Percentiles rank a stretch among this genome's conserved stretches.
These are phyloP conservation scores for Macquaria australasica DNA, from an alignment of 2,113 vertebrate species.

Conservation along the genomic window DNA sequence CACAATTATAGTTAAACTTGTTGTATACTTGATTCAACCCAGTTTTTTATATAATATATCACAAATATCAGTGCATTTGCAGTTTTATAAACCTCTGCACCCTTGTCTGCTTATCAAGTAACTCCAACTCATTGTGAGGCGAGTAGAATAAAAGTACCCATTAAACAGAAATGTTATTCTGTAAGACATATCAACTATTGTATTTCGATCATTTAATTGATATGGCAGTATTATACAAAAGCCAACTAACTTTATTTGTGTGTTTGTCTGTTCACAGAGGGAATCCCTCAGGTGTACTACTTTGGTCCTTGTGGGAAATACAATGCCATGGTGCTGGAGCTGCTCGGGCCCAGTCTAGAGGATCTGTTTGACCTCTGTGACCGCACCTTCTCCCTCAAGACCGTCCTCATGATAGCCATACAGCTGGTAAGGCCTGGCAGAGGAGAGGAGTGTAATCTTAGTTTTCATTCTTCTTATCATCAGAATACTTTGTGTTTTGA, in stretches of 20 bases:
- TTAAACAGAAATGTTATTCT: not conserved
- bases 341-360: slow-evolving; percentile 96
- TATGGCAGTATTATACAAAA: not conserved
- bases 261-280: slow-evolving; percentile 86
- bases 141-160: not conserved
- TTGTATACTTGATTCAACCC: not conserved
- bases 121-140: not conserved
- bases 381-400: slow-evolving; percentile 97
- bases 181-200: not conserved
- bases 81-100: not conserved
- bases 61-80: not conserved
- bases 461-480: not conserved
- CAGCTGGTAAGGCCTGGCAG: slow-evolving; percentile 90
- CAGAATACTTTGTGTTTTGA: not conserved
- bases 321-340: slow-evolving; percentile 99
- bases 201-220: not conserved
- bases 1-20: not conserved
- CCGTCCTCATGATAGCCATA: slow-evolving; percentile 99
- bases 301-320: slow-evolving; percentile 99
- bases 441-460: not conserved
- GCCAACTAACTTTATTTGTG: not conserved
- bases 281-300: slow-evolving; percentile 99
- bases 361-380: slow-evolving; percentile 98
- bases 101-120: not conserved
- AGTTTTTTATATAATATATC: not conserved